phyloP scores from a whole-genome alignment of 2,888 invertebrate species.

The Ophonus ardosiacus region DNA sequence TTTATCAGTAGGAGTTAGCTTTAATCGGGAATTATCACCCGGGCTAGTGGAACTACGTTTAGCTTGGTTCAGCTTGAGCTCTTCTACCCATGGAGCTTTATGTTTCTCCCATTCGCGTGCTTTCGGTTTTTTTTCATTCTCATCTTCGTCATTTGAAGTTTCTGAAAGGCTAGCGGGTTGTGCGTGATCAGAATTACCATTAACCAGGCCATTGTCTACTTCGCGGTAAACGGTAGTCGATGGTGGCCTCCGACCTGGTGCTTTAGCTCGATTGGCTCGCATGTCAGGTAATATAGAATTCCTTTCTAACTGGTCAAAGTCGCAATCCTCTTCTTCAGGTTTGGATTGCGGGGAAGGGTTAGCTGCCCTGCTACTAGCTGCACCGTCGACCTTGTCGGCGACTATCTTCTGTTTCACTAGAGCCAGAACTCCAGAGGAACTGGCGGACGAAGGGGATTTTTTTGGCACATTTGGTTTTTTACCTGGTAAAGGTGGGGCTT shows the following conservation, averaged over 20 bases:
- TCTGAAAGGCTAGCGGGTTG: conserved; percentile 55
- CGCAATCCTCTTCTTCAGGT: conserved; percentile 72
- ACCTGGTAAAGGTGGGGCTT: conserved; percentile 77
- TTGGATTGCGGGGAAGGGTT: conserved; percentile 69
- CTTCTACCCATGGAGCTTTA: conserved; percentile 89
- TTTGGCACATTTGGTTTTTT: conserved; percentile 82
- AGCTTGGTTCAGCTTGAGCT: conserved; percentile 87
- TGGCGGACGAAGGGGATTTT: conserved; percentile 81
- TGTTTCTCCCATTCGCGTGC: conserved; percentile 85
- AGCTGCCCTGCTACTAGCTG: conserved; percentile 75
- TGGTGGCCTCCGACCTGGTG: conserved; percentile 83
- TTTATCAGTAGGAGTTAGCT: conserved; percentile 68
- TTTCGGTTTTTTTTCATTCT: conserved; percentile 79
- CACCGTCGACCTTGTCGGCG: conserved; percentile 77
- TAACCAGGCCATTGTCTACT: conserved; percentile 69
- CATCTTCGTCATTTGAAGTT: conserved; percentile 69
- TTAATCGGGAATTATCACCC: conserved; percentile 67
- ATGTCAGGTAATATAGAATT: conserved; percentile 82
- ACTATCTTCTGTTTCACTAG: conserved; percentile 71
- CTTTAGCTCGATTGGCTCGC: conserved; percentile 82
- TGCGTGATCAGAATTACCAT: conserved; percentile 70
- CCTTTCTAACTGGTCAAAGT: conserved; percentile 84
- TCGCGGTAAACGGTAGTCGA: conserved; percentile 75
- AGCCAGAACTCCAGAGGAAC: conserved; percentile 65
- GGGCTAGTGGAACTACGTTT: conserved; percentile 79